phyloP scores from a whole-genome alignment of 23 tunicate species.

The Botrylloides violaceus region DNA sequence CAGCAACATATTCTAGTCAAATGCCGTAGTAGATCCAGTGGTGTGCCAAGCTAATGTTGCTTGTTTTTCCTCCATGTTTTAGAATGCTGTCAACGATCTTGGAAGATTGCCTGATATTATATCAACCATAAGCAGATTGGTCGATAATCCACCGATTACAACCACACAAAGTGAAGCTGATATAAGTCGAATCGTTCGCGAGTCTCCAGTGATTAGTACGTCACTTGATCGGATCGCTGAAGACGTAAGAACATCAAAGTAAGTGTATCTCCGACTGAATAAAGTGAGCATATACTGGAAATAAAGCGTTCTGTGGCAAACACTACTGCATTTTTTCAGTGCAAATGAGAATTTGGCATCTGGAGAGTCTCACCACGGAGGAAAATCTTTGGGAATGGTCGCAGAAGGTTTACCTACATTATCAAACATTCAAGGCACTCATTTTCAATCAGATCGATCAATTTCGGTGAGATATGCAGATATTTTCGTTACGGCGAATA shows the following conservation, averaged over 20 bases:
- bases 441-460: background rate
- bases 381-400: background rate
- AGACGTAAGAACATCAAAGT: conserved; percentile 22
- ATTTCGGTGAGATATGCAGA: background rate
- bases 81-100: conserved; percentile 35
- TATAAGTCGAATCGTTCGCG: background rate
- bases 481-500: too few relatives aligned
- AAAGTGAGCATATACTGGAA: too few relatives aligned
- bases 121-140: conserved; percentile 17
- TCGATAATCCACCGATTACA: conserved; percentile 24
- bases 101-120: conserved; percentile 36
- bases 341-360: background rate
- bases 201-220: background rate
- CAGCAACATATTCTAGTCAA: too few relatives aligned
- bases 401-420: background rate
- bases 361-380: background rate
- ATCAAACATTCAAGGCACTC: background rate
- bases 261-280: too few relatives aligned
- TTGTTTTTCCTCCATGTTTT: conserved; percentile 1
- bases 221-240: conserved; percentile 14
- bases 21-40: too few relatives aligned
- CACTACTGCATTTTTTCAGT: background rate
- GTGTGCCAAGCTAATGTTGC: too few relatives aligned
- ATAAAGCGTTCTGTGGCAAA: too few relatives aligned
- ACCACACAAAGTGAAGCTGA: background rate